These are phyloP conservation scores for Salminus brasiliensis DNA, from an alignment of 2,113 vertebrate species.

Conservation along the genomic window DNA sequence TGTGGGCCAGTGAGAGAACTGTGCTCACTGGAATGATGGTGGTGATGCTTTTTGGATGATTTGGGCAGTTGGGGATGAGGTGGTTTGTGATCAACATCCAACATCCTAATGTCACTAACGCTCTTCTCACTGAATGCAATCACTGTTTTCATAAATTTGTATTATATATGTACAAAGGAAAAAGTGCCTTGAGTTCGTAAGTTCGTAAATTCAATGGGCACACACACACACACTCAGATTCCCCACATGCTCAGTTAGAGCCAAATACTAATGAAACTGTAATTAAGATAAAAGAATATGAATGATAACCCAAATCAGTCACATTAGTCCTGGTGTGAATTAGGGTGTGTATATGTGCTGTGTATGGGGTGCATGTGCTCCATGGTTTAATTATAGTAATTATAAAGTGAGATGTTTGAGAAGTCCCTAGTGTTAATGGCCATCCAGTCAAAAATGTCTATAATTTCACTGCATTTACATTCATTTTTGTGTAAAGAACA, in stretches of 20 bases:
- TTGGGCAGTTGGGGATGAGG: no score
- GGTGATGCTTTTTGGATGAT: no score
- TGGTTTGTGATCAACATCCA: no score
- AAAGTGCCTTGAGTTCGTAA: neutral
- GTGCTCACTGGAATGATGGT: no score
- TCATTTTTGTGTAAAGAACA: no score
- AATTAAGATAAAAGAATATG: constrained; percentile 49
- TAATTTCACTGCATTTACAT: no score
- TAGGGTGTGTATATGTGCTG: constrained; percentile 23
- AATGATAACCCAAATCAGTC: constrained; percentile 52
- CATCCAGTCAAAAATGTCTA: no score
- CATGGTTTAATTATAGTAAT: neutral
- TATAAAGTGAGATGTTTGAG: neutral
- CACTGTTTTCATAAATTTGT: neutral
- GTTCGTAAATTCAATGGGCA: neutral
- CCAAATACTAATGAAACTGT: neutral
- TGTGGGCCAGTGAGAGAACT: no score
- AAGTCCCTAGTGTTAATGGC: neutral
- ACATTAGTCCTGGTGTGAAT: constrained; percentile 5
- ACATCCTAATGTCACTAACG: no score
- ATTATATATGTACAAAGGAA: neutral
- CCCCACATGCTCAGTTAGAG: no score
- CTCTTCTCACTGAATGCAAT: no score
- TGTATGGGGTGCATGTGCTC: neutral
- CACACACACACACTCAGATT: neutral